A percentile compares a stretch with the other conserved stretches of the same genome.
phyloP scores from a whole-genome alignment of 1,140 invertebrate species.

The Pseudomyrmex concolor region DNA sequence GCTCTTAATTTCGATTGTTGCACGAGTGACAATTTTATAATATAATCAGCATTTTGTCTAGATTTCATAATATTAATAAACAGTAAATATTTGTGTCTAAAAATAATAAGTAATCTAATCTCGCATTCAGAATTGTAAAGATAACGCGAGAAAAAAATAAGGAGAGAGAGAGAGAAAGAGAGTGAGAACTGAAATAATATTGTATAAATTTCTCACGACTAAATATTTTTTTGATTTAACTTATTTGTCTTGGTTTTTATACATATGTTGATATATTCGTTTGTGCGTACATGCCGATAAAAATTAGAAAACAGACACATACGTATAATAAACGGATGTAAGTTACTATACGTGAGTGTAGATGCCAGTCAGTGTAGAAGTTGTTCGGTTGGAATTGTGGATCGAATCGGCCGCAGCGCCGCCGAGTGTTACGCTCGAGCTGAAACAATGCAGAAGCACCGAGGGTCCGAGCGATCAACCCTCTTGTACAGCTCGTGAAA shows the following conservation, averaged over 20 bases:
- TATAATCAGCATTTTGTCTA: not conserved
- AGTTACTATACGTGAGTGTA: not conserved
- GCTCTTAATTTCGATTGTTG: conserved; percentile 17
- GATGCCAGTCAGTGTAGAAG: conserved; percentile 5
- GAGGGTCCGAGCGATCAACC: conserved; percentile 62
- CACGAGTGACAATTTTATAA: not conserved
- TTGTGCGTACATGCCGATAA: not conserved
- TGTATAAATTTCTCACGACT: not conserved
- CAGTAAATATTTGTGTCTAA: not conserved
- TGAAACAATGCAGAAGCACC: conserved; percentile 67
- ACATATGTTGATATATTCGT: not conserved
- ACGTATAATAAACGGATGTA: not conserved
- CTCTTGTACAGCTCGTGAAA: conserved; percentile 47
- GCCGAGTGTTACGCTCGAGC: conserved; percentile 61
- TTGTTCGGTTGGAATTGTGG: conserved; percentile 63
- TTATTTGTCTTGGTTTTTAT: conserved; percentile 11
- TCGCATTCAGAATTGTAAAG: not conserved
- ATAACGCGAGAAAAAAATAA: not conserved
- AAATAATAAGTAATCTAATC: not conserved
- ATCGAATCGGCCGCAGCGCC: conserved; percentile 71
- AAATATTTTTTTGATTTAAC: conserved; percentile 1
- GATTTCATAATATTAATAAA: conserved; percentile 1
- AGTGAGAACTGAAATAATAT: too few species aligned
- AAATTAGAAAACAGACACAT: not conserved
- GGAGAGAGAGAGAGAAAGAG: not conserved